Evolutionary conservation across 2,888 invertebrate genomes (phyloP).

Genomic region (Cabera pusaria): DNA sequence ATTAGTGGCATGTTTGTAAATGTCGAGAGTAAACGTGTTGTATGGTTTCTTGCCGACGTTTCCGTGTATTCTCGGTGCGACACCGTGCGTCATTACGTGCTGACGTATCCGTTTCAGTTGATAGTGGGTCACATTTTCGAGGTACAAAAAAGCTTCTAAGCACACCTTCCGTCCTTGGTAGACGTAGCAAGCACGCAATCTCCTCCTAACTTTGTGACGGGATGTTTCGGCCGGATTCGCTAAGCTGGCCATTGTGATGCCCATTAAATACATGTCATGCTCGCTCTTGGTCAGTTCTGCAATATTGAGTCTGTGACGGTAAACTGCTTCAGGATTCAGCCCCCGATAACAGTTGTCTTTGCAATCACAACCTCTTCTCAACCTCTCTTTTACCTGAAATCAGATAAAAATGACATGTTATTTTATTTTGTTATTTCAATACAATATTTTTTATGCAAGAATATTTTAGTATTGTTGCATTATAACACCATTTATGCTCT

Average conservation of each 20-base stretch:
- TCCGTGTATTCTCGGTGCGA: constrained; percentile 90
- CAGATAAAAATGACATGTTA: too few species aligned
- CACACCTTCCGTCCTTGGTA: constrained; percentile 91
- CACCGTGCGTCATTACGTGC: constrained; percentile 91
- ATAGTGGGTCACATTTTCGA: constrained; percentile 91
- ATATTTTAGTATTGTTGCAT: too few species aligned
- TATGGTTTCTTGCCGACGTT: constrained; percentile 92
- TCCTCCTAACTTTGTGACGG: constrained; percentile 87
- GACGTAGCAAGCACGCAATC: constrained; percentile 89
- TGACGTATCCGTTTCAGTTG: constrained; percentile 90
- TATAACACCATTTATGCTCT: too few species aligned
- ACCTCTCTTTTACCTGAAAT: constrained; percentile 86
- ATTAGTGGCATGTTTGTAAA: constrained; percentile 90
- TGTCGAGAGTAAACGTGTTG: constrained; percentile 90
- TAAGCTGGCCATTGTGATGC: constrained; percentile 91
- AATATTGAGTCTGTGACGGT: constrained; percentile 89
- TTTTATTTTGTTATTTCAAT: too few species aligned
- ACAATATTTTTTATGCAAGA: too few species aligned
- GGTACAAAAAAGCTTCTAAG: constrained; percentile 89
- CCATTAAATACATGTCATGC: constrained; percentile 93
- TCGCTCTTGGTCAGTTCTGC: constrained; percentile 91
- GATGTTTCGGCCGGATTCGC: constrained; percentile 89
- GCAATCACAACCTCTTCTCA: constrained; percentile 89
- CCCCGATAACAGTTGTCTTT: constrained; percentile 90
- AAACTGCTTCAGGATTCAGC: constrained; percentile 89